phyloP scores from a whole-genome alignment of 2,888 invertebrate genomes.

The Chrysopilus asiliformis region DNA sequence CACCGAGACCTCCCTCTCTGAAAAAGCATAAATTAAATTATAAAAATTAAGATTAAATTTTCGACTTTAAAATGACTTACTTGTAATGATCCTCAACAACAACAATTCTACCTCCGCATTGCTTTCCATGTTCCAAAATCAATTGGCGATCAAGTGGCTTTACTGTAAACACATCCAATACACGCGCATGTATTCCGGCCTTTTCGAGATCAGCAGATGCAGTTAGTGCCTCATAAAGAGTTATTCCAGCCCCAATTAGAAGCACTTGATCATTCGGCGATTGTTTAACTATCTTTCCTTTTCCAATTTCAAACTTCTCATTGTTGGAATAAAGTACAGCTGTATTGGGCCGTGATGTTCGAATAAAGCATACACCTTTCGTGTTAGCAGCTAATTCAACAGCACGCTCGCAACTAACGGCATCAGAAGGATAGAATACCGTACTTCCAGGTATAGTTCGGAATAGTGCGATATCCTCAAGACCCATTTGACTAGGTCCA shows the following conservation, averaged over 20 bases:
- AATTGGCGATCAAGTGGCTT: slow-evolving; percentile 82
- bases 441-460: slow-evolving; percentile 73
- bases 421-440: slow-evolving; percentile 77
- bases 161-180: slow-evolving; percentile 91
- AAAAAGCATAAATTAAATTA: slow-evolving; percentile 8
- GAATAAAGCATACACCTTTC: slow-evolving; percentile 86
- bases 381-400: slow-evolving; percentile 94
- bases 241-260: slow-evolving; percentile 87
- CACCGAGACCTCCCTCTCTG: slow-evolving; percentile 77
- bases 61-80: slow-evolving; percentile 44
- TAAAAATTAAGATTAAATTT: not conserved
- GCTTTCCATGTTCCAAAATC: slow-evolving; percentile 61
- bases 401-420: slow-evolving; percentile 86
- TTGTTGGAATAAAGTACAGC: slow-evolving; percentile 74
- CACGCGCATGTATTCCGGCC: slow-evolving; percentile 58
- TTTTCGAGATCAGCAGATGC: slow-evolving; percentile 66
- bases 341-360: slow-evolving; percentile 88
- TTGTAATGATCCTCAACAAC: slow-evolving; percentile 97
- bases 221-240: slow-evolving; percentile 76
- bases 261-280: slow-evolving; percentile 66
- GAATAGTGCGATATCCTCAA: slow-evolving; percentile 97
- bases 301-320: slow-evolving; percentile 65
- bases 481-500: slow-evolving; percentile 98
- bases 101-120: slow-evolving; percentile 67
- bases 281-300: slow-evolving; percentile 65